A percentile compares a stretch with the other conserved stretches of the same genome.
Evolutionary conservation across 2,797 vertebrate genomes (phyloP).

Genomic region (Mastacembelus armatus): DNA sequence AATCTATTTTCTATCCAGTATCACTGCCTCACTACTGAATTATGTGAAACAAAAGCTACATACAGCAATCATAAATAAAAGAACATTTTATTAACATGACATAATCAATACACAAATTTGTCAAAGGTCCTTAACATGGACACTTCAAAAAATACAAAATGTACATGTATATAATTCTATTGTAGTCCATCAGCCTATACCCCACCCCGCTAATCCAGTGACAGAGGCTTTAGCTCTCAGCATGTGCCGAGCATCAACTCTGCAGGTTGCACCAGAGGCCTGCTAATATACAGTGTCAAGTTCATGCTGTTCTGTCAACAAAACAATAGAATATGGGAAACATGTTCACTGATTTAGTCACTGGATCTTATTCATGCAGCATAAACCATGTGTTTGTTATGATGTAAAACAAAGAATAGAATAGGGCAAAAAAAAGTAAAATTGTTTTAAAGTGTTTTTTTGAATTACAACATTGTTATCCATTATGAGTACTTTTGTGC

Average conservation of each 20-base stretch:
- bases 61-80: conserved; percentile 70
- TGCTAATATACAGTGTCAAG: conserved; percentile 33
- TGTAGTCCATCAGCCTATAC: conserved; percentile 33
- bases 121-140: conserved; percentile 71
- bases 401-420: conserved; percentile 41
- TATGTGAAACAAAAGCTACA: too few species aligned
- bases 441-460: not conserved
- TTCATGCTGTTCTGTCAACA: conserved; percentile 59
- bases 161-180: conserved; percentile 78
- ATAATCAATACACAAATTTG: conserved; percentile 76
- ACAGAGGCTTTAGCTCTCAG: conserved; percentile 21
- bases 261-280: conserved; percentile 19
- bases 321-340: conserved; percentile 43
- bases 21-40: not conserved
- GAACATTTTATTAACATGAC: conserved; percentile 78
- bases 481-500: conserved; percentile 5
- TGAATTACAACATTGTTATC: conserved; percentile 38
- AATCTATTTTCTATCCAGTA: too few species aligned
- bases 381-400: conserved; percentile 40
- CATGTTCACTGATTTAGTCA: conserved; percentile 48
- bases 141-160: conserved; percentile 84
- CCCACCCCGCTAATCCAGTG: conserved; percentile 12
- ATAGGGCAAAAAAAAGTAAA: conserved; percentile 22
- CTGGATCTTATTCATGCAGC: conserved; percentile 67
- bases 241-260: conserved; percentile 16